phyloP scores from a whole-genome alignment of 2,113 vertebrate genomes.

The Tragelaphus scriptus region DNA sequence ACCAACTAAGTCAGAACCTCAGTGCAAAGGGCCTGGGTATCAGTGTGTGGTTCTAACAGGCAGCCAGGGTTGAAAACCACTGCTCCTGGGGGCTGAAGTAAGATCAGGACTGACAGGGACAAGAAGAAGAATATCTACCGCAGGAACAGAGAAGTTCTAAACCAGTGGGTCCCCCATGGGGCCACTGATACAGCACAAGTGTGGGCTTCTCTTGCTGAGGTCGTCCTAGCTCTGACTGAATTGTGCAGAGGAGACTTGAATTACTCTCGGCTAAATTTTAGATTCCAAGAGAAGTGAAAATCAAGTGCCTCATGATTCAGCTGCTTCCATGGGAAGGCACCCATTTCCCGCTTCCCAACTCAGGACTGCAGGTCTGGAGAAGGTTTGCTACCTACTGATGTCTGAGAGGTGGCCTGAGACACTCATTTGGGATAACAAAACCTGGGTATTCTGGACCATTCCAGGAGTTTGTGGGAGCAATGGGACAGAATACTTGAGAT shows the following conservation, averaged over 20 bases:
- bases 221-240: background rate
- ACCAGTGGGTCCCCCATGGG: background rate
- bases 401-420: background rate
- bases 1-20: background rate
- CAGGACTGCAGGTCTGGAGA: background rate
- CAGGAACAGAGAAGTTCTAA: background rate
- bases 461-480: background rate
- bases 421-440: background rate
- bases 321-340: background rate
- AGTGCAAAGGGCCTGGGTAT: fast-evolving
- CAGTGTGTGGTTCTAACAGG: background rate
- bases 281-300: background rate
- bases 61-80: background rate
- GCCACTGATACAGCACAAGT: background rate
- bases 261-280: background rate
- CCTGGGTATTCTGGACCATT: background rate
- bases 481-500: background rate
- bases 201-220: background rate
- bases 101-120: background rate
- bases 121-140: background rate
- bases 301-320: background rate
- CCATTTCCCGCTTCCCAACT: background rate
- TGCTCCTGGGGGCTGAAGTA: no score
- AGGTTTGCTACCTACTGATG: background rate
- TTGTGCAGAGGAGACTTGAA: background rate